Conservation (phyloP, 2,113 vertebrate species). For the Scortum barcoo region DNA sequence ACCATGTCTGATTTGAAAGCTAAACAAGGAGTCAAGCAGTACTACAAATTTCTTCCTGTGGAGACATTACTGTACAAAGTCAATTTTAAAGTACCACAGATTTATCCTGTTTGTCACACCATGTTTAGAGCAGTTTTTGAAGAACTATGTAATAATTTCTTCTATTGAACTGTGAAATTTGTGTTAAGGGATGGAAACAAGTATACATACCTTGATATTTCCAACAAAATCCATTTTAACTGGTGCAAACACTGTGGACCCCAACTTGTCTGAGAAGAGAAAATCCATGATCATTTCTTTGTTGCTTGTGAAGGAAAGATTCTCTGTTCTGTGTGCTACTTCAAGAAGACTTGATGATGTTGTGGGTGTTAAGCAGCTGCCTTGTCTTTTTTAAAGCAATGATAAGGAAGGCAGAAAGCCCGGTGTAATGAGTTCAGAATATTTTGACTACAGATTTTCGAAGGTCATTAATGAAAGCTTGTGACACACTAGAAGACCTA, state of each 20-base stretch:
- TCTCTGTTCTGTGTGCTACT: constrained; percentile 4
- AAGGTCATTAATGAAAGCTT: neutral
- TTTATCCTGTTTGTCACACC: neutral
- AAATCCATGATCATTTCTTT: constrained; percentile 67
- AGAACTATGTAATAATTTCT: neutral
- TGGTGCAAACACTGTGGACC: constrained; percentile 97
- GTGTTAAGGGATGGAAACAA: neutral
- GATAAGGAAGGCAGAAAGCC: neutral
- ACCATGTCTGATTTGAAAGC: neutral
- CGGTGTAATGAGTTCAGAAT: neutral
- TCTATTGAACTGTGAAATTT: neutral
- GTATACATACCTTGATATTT: constrained; percentile 93
- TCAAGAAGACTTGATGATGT: neutral
- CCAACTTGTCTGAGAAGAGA: constrained; percentile 93
- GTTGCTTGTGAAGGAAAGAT: constrained; percentile 10
- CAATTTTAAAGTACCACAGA: neutral
- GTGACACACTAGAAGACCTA: neutral
- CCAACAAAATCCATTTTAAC: constrained; percentile 99
- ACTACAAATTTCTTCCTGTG: neutral
- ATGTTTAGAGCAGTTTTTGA: neutral
- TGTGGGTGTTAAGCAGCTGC: neutral
- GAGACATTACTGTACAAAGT: neutral
- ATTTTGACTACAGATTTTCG: neutral
- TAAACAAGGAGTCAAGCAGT: neutral
- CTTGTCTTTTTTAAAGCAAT: neutral